Percentiles rank a stretch among this genome's conserved stretches.
Evolutionary conservation across 2,113 vertebrate species (phyloP).

Genomic region (Pristiophorus japonicus): DNA sequence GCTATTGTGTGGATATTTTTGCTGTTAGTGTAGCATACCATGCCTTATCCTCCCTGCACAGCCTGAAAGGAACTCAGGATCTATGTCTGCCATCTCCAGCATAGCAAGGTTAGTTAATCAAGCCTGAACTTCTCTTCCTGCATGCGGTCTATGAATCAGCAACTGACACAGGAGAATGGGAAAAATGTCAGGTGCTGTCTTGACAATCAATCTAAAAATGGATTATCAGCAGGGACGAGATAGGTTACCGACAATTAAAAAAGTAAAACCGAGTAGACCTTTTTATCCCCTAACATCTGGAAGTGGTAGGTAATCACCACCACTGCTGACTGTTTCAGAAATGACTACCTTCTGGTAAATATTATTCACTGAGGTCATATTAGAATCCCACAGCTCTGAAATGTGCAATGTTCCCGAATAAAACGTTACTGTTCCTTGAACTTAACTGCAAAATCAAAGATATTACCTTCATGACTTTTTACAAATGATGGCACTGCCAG

Average conservation of each 20-base stretch:
- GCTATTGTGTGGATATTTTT: neutral
- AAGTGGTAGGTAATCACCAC: conserved; percentile 43
- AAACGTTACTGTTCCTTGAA: neutral
- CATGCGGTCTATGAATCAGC: conserved; percentile 65
- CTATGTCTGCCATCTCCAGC: conserved; percentile 3
- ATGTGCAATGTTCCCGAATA: neutral
- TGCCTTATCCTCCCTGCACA: neutral
- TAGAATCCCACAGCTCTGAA: conserved; percentile 41
- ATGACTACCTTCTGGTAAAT: conserved; percentile 55
- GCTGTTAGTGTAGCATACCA: neutral
- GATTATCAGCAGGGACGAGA: conserved; percentile 49
- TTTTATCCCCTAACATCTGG: conserved; percentile 39
- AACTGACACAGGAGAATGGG: conserved; percentile 54
- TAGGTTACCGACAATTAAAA: conserved; percentile 49
- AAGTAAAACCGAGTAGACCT: conserved; percentile 48
- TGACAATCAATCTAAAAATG: conserved; percentile 54
- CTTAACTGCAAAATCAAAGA: neutral
- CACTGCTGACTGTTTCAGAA: conserved; percentile 52
- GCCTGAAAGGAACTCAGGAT: conserved; percentile 12
- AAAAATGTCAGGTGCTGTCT: conserved; percentile 72
- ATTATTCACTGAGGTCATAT: conserved; percentile 56
- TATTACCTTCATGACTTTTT: neutral
- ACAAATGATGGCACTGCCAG: neutral
- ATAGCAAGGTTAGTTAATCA: conserved; percentile 28
- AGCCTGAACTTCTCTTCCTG: conserved; percentile 53